These are phyloP conservation scores for Habrosyne pyritoides DNA, from an alignment of 2,888 invertebrate genomes.

Conservation along the genomic window DNA sequence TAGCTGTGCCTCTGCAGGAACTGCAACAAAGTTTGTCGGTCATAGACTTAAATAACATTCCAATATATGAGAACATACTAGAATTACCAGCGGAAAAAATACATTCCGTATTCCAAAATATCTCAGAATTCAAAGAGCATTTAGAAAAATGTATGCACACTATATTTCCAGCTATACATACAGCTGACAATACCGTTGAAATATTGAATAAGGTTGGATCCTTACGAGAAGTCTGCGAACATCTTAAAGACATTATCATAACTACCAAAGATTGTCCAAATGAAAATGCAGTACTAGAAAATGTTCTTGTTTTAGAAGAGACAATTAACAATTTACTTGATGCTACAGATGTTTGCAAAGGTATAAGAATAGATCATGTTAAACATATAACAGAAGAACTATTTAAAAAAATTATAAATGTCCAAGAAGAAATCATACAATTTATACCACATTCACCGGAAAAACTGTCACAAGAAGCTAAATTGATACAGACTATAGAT, in stretches of 20 bases:
- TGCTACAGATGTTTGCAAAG: slow-evolving; percentile 52
- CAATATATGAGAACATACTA: slow-evolving; percentile 66
- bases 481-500: slow-evolving; percentile 60
- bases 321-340: slow-evolving; percentile 53
- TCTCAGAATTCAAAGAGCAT: slow-evolving; percentile 61
- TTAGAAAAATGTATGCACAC: slow-evolving; percentile 59
- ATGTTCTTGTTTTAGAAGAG: slow-evolving; percentile 44
- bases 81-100: slow-evolving; percentile 62
- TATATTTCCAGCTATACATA: slow-evolving; percentile 59
- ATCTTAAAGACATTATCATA: slow-evolving; percentile 53
- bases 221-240: slow-evolving; percentile 56
- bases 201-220: slow-evolving; percentile 60
- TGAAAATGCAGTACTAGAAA: slow-evolving; percentile 17
- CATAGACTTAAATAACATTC: slow-evolving; percentile 66
- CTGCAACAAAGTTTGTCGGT: slow-evolving; percentile 64
- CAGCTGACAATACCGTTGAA: slow-evolving; percentile 58
- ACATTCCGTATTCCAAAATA: slow-evolving; percentile 57
- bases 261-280: slow-evolving; percentile 23
- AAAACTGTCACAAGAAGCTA: slow-evolving; percentile 54
- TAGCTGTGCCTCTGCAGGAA: slow-evolving; percentile 70
- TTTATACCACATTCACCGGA: slow-evolving; percentile 48
- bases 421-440: slow-evolving; percentile 65
- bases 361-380: slow-evolving; percentile 56
- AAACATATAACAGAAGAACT: slow-evolving; percentile 61
- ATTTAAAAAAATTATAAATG: slow-evolving; percentile 51